Percentiles rank a stretch among this genome's conserved stretches.
Conservation (phyloP, 1,140 invertebrate genomes). For the Drosophila kohkoa region DNA sequence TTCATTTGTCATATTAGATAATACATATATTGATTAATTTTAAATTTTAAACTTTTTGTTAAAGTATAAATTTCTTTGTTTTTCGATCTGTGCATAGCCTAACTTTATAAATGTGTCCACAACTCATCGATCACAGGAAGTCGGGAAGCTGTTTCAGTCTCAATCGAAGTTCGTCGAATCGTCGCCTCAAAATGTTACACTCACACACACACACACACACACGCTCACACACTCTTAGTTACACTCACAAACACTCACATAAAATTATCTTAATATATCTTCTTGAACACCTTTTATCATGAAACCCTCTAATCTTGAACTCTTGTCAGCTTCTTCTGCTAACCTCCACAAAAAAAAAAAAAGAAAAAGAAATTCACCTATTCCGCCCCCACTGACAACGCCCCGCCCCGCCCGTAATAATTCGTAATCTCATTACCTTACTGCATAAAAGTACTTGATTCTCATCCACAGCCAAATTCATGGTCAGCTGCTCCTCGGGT, state of each 20-base stretch:
- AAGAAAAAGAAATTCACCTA: neutral
- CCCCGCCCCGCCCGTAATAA: constrained; percentile 36
- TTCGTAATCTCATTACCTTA: constrained; percentile 81
- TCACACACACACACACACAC: constrained; percentile 3
- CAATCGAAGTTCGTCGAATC: neutral
- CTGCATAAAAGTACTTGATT: constrained; percentile 85
- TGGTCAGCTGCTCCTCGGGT: constrained; percentile 59
- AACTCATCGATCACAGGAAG: constrained; percentile 21
- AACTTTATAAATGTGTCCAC: constrained; percentile 4
- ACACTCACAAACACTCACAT: neutral
- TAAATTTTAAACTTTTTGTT: neutral
- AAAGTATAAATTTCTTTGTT: neutral
- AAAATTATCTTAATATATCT: neutral
- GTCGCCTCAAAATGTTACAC: constrained; percentile 1
- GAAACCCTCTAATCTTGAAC: neutral
- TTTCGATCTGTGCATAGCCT: constrained; percentile 25
- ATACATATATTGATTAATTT: no score
- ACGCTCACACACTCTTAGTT: neutral
- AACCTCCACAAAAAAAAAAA: neutral
- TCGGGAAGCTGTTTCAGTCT: constrained; percentile 1
- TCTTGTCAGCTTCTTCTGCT: constrained; percentile 5
- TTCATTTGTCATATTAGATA: neutral
- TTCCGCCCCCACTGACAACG: neutral
- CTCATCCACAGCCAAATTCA: constrained; percentile 84
- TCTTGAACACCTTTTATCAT: neutral